These are phyloP conservation scores for Scelioninae gen. 1 DNA, from an alignment of 2,888 invertebrate species.

Conservation along the genomic window DNA sequence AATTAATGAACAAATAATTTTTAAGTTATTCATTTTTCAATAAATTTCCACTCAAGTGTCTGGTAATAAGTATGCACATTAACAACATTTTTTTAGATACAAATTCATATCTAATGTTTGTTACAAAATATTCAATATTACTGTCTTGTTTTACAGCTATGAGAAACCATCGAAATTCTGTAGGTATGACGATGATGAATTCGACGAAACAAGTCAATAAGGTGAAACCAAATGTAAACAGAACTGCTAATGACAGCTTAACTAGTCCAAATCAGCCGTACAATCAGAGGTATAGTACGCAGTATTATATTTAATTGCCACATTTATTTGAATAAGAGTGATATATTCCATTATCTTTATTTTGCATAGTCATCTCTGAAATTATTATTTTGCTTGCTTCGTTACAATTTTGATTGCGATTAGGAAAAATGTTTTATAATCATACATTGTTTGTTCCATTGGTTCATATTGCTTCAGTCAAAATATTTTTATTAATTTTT, in stretches of 20 bases:
- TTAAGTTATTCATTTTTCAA: not conserved
- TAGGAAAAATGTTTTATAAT: conserved; percentile 34
- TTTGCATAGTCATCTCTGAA: conserved; percentile 63
- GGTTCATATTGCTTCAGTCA: conserved; percentile 42
- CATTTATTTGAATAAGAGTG: conserved; percentile 32
- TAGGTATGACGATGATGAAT: conserved; percentile 89
- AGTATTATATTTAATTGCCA: conserved; percentile 27
- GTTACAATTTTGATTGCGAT: conserved; percentile 51
- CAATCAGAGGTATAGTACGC: conserved; percentile 86
- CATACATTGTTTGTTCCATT: conserved; percentile 49
- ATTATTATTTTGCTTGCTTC: conserved; percentile 62
- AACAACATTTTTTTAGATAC: not conserved
- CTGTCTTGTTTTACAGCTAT: conserved; percentile 86
- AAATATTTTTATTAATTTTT: conserved; percentile 21
- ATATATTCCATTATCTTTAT: conserved; percentile 44
- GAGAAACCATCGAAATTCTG: conserved; percentile 91
- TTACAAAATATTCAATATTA: conserved; percentile 30
- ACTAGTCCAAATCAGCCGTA: conserved; percentile 88
- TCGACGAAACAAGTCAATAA: conserved; percentile 94
- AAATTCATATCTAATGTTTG: not conserved
- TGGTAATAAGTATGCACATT: conserved; percentile 4
- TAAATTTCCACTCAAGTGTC: not conserved
- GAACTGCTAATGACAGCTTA: conserved; percentile 90
- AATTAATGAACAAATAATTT: not conserved
- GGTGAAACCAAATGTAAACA: conserved; percentile 94